These are phyloP conservation scores for Eucidaris tribuloides DNA, from an alignment of 35 echinoderm and acorn worm species.

Conservation along the genomic window DNA sequence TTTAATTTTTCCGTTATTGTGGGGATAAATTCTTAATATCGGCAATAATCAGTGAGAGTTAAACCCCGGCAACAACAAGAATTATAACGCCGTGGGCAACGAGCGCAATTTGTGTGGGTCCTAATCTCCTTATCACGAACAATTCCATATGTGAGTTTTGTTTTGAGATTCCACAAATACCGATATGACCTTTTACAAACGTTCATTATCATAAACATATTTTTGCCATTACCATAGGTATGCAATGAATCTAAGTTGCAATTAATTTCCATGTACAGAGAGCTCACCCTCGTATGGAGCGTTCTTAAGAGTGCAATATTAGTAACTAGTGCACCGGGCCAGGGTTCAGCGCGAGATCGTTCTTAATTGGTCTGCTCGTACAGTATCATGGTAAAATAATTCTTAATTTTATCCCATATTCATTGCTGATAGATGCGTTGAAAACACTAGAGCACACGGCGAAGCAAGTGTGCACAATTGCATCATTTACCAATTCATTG, in stretches of 20 bases:
- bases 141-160: slow-evolving; percentile 21
- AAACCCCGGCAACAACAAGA: neutral
- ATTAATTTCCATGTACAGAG: slow-evolving; percentile 29
- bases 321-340: too few species aligned
- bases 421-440: too few species aligned
- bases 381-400: too few species aligned
- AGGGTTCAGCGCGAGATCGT: too few species aligned
- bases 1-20: neutral
- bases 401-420: too few species aligned
- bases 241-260: slow-evolving; percentile 27
- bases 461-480: too few species aligned
- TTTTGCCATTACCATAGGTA: slow-evolving; percentile 30
- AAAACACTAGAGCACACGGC: too few species aligned
- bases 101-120: neutral
- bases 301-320: too few species aligned
- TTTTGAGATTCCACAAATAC: slow-evolving; percentile 22
- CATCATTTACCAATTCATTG: too few species aligned
- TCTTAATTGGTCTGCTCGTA: too few species aligned
- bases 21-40: neutral
- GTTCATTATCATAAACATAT: slow-evolving; percentile 40
- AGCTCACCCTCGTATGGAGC: too few species aligned
- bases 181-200: slow-evolving; percentile 25
- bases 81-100: slow-evolving; percentile 1
- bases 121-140: neutral
- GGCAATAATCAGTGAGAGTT: neutral